Conservation (phyloP, 2,113 vertebrate genomes). For the Lagopus muta region DNA sequence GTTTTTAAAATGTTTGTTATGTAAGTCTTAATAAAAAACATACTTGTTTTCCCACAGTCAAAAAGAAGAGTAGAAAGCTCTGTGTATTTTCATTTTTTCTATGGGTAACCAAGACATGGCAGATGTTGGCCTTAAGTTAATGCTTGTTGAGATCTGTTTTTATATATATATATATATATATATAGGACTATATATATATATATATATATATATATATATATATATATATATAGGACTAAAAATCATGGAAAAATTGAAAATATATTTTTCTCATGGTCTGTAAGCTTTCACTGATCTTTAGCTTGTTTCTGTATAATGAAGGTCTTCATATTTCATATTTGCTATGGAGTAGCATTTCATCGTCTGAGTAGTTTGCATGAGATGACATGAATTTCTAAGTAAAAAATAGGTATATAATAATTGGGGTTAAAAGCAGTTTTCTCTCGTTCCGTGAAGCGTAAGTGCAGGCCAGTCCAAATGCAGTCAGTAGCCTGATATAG, state of each 20-base stretch:
- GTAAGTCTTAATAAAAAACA: background rate
- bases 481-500: background rate
- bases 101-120: background rate
- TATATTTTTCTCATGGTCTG: background rate
- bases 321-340: background rate
- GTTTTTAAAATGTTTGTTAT: background rate
- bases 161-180: background rate
- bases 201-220: background rate
- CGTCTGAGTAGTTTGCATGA: background rate
- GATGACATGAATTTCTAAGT: background rate
- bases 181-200: accelerated
- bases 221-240: background rate
- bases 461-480: background rate
- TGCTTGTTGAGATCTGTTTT: background rate
- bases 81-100: background rate
- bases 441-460: background rate
- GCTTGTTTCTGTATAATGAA: background rate
- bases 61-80: background rate
- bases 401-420: background rate
- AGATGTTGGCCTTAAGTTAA: background rate
- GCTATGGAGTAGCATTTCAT: background rate
- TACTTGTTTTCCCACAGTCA: background rate
- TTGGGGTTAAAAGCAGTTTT: background rate
- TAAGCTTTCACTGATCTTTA: background rate
- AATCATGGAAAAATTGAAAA: background rate